These are phyloP conservation scores for Eupsittula cactorum DNA, from an alignment of 2,113 vertebrate species.

Conservation along the genomic window DNA sequence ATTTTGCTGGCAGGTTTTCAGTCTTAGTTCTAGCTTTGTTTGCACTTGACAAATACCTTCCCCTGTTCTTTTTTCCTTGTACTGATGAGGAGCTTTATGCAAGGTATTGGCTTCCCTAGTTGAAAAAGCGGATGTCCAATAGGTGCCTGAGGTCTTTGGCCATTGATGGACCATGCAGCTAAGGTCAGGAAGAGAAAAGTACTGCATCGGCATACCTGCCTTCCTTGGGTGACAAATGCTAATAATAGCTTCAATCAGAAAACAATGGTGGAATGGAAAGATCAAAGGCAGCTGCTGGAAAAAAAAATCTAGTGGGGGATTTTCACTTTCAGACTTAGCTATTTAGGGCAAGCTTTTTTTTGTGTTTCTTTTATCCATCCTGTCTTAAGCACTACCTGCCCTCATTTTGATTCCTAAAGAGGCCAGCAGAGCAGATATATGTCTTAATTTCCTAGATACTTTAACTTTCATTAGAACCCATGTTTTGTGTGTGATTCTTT, in stretches of 20 bases:
- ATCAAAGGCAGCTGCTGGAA: background rate
- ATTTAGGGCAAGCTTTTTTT: background rate
- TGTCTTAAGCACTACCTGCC: background rate
- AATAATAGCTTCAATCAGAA: background rate
- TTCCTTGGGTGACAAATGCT: background rate
- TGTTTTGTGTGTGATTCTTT: background rate
- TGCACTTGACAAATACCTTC: background rate
- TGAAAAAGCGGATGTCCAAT: background rate
- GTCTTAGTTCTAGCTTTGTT: background rate
- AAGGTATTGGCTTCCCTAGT: background rate
- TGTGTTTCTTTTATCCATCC: background rate
- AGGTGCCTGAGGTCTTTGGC: background rate
- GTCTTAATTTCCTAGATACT: background rate
- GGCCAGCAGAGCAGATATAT: background rate
- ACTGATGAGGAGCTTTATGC: background rate
- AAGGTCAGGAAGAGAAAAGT: background rate
- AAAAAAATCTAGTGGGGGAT: background rate
- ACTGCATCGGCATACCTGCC: background rate
- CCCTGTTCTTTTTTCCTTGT: background rate
- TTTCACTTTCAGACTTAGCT: constrained; percentile 1
- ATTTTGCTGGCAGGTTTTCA: background rate
- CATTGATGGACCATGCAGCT: background rate
- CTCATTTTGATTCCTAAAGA: background rate
- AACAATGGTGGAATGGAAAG: background rate
- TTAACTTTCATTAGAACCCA: background rate